Base-by-base conservation (phyloP, 2,113 vertebrate genomes). In the Indri indri region DNA sequence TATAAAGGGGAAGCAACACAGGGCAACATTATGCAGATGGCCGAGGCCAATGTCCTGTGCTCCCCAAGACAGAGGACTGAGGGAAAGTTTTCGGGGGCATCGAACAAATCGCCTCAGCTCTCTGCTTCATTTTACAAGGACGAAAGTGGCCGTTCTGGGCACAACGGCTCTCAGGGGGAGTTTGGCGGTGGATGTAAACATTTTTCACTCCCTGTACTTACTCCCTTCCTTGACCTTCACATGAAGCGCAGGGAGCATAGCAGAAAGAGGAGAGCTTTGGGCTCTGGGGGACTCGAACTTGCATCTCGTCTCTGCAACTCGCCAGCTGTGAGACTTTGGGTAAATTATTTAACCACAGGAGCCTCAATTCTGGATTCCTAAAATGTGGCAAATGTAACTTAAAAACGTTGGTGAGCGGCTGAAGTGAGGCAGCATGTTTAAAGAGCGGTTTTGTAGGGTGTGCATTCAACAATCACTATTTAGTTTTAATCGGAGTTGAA, bases 61-160 rank as follows among this genome's bases (percentile, higher is more conserved):
- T 65, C 63, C 37, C 34, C 3, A 0, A 22, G 40, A 59, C n/a
- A 57, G 16, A 86, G 23, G 23, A 25, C 23, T 3, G 0, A 9
- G 12, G 17, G 5, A 12, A 82, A 9, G 23, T 1, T 9, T 0
- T 2, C 8, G 16, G 13, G 25, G 32, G 4, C 17, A 3, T 1
- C 42, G 54, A 47, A 32, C 3, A 27, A n/a, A 37, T 34, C 8
- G 4, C 34, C 25, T 54, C 30, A 30, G 42, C 54, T 9, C 54
- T 86, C 61, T 20, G 13, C 32, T 37, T 83, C 3, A 17, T 61
- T 57, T 70, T 37, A 12, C 2, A 27, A 45, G 25, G 17, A 30
- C 23, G 1, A 5, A n/a, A 59, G 30, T 14, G 34, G 8, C 8
- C 50, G 57, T 81, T 34, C 34, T 25, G 14, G 77, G 27, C 8